These are phyloP conservation scores for Drosophila antonietae DNA, from an alignment of 2,888 invertebrate genomes.

Conservation along the genomic window DNA sequence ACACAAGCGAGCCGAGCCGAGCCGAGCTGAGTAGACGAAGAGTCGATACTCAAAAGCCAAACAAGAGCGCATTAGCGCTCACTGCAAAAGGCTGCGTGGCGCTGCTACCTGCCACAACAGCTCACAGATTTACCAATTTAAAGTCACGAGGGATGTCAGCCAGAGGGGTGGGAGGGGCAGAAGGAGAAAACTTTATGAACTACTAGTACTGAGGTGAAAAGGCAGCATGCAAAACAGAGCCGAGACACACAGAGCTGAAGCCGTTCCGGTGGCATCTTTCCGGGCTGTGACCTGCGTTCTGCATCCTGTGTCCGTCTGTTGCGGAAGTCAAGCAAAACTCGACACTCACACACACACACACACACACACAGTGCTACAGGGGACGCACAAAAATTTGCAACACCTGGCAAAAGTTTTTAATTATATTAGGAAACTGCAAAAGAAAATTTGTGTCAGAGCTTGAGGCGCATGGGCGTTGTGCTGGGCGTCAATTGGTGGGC, in stretches of 20 bases:
- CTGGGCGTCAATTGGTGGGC: constrained; percentile 43
- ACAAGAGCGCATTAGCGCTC: constrained; percentile 55
- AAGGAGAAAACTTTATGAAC: constrained; percentile 64
- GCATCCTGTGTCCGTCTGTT: constrained; percentile 50
- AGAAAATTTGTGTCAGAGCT: constrained; percentile 65
- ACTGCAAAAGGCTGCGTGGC: constrained; percentile 4
- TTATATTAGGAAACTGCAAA: constrained; percentile 81
- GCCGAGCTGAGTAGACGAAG: constrained; percentile 14
- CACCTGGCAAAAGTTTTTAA: constrained; percentile 83
- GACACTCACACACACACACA: constrained; percentile 29
- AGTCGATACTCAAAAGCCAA: constrained; percentile 60
- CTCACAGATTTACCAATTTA: constrained; percentile 59
- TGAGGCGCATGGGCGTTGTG: background rate
- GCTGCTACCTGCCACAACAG: constrained; percentile 22
- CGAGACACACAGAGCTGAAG: constrained; percentile 41
- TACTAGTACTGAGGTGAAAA: constrained; percentile 60
- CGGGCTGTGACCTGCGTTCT: constrained; percentile 46
- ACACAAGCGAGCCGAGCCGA: constrained; percentile 34
- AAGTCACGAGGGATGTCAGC: constrained; percentile 31
- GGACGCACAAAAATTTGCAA: constrained; percentile 70
- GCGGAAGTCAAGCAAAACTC: constrained; percentile 57
- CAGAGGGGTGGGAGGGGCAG: background rate
- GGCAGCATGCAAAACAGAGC: constrained; percentile 61
- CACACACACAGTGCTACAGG: constrained; percentile 21
- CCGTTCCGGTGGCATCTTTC: constrained; percentile 62